Percentiles rank a stretch among this genome's conserved stretches.
Conservation (phyloP, 2,888 invertebrate genomes). For the Pogonocherus hispidulus region DNA sequence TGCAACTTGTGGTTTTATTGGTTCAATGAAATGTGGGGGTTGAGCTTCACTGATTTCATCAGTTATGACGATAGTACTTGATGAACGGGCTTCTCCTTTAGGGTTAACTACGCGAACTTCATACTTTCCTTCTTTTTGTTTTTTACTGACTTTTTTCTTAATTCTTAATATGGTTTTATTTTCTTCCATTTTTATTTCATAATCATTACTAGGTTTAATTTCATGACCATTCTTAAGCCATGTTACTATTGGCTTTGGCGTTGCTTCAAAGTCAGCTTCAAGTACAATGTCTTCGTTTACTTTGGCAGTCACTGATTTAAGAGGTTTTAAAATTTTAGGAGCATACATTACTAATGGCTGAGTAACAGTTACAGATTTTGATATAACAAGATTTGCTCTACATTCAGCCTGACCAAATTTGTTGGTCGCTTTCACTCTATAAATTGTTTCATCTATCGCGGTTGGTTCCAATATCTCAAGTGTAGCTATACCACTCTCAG, state of each 20-base stretch:
- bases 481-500: slow-evolving; percentile 75
- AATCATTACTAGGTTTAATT: slow-evolving; percentile 76
- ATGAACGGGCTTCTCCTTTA: slow-evolving; percentile 83
- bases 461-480: slow-evolving; percentile 77
- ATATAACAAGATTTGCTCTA: slow-evolving; percentile 79
- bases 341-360: slow-evolving; percentile 74
- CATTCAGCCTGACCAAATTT: slow-evolving; percentile 81
- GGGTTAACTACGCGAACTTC: slow-evolving; percentile 86
- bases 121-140: slow-evolving; percentile 88
- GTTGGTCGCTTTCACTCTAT: slow-evolving; percentile 80
- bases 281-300: slow-evolving; percentile 79
- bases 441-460: slow-evolving; percentile 78
- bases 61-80: slow-evolving; percentile 85
- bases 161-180: slow-evolving; percentile 78
- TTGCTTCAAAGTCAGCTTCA: slow-evolving; percentile 80
- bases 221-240: slow-evolving; percentile 90
- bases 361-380: slow-evolving; percentile 68
- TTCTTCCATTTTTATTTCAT: slow-evolving; percentile 73
- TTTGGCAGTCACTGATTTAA: slow-evolving; percentile 81
- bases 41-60: slow-evolving; percentile 72
- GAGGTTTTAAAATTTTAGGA: slow-evolving; percentile 83
- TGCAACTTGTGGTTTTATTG: slow-evolving; percentile 79
- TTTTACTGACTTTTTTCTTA: slow-evolving; percentile 73
- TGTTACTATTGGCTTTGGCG: slow-evolving; percentile 80
- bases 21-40: slow-evolving; percentile 82